Evolutionary conservation across 2,888 invertebrate genomes (phyloP).

Genomic region (Cacoxenus indagator): DNA sequence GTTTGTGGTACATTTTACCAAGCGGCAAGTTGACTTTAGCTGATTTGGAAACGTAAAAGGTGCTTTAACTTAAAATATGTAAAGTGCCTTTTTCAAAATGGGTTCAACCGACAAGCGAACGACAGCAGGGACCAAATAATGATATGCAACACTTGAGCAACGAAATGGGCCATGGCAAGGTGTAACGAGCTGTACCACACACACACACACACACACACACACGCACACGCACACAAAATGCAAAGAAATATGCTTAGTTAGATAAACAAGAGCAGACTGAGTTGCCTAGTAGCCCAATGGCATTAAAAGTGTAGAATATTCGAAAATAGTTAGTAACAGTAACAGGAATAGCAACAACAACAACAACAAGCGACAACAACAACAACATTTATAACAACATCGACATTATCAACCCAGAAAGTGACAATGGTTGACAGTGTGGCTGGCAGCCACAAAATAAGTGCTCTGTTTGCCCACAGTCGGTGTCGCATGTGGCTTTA

Average conservation of each 20-base stretch:
- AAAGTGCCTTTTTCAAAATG: slow-evolving; percentile 34
- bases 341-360: neutral
- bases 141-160: slow-evolving; percentile 12
- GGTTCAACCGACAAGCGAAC: neutral
- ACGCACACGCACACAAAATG: neutral
- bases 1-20: neutral
- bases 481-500: neutral
- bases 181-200: neutral
- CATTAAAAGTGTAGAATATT: slow-evolving; percentile 12
- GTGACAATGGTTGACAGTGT: slow-evolving; percentile 2
- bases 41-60: slow-evolving; percentile 41
- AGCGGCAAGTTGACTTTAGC: slow-evolving; percentile 25
- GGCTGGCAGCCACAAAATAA: slow-evolving; percentile 8
- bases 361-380: neutral
- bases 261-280: neutral
- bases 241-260: neutral
- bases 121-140: slow-evolving; percentile 11
- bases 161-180: neutral
- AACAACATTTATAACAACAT: neutral
- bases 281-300: neutral
- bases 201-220: neutral
- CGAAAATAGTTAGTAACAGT: neutral
- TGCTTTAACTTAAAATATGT: slow-evolving; percentile 42
- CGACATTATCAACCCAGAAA: too few species aligned
- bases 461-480: neutral